Conservation (phyloP, 2,888 invertebrate genomes). For the Palloptera scutellata region DNA sequence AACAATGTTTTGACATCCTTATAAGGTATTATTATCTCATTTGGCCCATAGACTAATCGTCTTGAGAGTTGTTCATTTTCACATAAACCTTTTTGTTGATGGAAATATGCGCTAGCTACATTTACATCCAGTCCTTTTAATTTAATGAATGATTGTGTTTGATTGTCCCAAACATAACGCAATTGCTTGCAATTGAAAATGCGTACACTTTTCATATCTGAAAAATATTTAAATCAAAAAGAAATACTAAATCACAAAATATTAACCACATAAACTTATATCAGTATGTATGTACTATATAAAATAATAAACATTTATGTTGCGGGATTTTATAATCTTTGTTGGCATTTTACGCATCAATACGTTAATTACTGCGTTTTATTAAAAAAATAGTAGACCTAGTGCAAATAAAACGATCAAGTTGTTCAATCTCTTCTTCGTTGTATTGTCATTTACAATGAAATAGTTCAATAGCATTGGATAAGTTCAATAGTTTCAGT, state of each 20-base stretch:
- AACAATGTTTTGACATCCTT: slow-evolving; percentile 76
- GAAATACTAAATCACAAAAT: slow-evolving; percentile 1
- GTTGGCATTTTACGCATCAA: no score
- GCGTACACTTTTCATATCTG: slow-evolving; percentile 70
- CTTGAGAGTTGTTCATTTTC: slow-evolving; percentile 62
- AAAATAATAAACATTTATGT: no score
- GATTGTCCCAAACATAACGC: slow-evolving; percentile 80
- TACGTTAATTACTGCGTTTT: no score
- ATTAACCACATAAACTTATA: not conserved
- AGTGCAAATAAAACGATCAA: no score
- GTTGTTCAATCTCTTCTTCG: no score
- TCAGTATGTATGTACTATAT: not conserved
- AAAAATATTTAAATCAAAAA: no score
- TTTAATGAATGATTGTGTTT: slow-evolving; percentile 73
- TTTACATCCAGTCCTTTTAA: slow-evolving; percentile 76
- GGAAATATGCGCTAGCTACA: slow-evolving; percentile 57
- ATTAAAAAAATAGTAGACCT: no score
- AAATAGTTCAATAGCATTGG: no score
- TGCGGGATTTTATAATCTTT: no score
- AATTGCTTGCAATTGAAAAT: slow-evolving; percentile 86
- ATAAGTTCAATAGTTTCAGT: no score
- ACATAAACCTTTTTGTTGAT: slow-evolving; percentile 58
- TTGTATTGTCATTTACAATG: no score
- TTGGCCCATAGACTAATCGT: slow-evolving; percentile 81
- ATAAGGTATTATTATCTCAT: slow-evolving; percentile 84